phyloP scores from a whole-genome alignment of 2,888 invertebrate genomes.

The Bruchidius siliquastri region DNA sequence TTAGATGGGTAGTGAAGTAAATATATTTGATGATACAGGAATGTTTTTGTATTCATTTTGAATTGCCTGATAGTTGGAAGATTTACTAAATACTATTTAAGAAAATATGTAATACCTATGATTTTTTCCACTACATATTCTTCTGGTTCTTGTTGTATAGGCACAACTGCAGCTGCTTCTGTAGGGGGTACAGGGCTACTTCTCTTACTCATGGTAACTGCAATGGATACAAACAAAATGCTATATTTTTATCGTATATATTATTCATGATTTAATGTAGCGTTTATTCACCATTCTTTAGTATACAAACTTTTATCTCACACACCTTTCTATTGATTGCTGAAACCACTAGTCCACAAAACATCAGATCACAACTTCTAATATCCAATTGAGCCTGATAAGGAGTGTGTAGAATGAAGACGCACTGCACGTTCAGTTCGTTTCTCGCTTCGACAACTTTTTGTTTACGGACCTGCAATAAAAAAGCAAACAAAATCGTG shows the following conservation, averaged over 20 bases:
- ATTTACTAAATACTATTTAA: too few relatives aligned
- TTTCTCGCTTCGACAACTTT: too few relatives aligned
- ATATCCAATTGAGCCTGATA: background rate
- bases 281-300: background rate
- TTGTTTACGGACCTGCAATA: too few relatives aligned
- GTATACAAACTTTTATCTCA: background rate
- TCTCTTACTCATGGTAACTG: conserved; percentile 27
- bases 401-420: too few relatives aligned
- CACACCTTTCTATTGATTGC: background rate
- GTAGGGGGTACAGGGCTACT: conserved; percentile 29
- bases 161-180: conserved; percentile 18
- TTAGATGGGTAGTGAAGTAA: too few relatives aligned
- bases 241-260: background rate
- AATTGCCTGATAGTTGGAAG: too few relatives aligned
- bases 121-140: conserved; percentile 91
- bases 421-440: too few relatives aligned
- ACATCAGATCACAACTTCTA: background rate
- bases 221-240: background rate
- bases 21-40: too few relatives aligned
- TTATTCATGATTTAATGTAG: background rate
- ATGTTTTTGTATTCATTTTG: too few relatives aligned
- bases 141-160: conserved; percentile 59
- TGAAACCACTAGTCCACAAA: background rate
- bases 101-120: too few relatives aligned
- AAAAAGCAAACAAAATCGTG: too few relatives aligned